phyloP scores from a whole-genome alignment of 1,140 invertebrate species.

The Parapsyche elsis region DNA sequence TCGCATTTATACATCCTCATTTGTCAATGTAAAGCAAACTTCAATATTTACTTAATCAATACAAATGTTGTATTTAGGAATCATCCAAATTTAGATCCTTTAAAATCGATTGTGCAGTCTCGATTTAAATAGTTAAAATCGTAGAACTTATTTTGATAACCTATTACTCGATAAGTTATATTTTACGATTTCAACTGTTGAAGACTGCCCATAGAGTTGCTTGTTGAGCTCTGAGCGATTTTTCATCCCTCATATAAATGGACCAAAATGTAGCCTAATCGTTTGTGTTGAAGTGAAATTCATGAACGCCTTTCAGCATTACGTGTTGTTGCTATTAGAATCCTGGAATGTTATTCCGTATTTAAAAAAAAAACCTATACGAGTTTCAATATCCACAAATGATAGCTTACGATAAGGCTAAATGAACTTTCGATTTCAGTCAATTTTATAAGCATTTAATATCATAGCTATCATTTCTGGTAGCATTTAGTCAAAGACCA shows the following conservation, averaged over 20 bases:
- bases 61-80: constrained; percentile 19
- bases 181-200: constrained; percentile 45
- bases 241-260: constrained; percentile 44
- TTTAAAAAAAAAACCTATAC: too few species aligned
- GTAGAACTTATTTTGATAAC: neutral
- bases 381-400: too few species aligned
- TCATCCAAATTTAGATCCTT: constrained; percentile 14
- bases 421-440: too few species aligned
- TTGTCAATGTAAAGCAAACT: neutral
- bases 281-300: constrained; percentile 35
- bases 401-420: too few species aligned
- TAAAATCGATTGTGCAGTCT: constrained; percentile 48
- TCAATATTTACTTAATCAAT: neutral
- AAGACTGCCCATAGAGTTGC: constrained; percentile 54
- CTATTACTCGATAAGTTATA: neutral
- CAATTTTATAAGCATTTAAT: too few species aligned
- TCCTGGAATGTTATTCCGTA: constrained; percentile 17
- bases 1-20: neutral
- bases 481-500: too few species aligned
- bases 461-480: too few species aligned
- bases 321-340: constrained; percentile 19
- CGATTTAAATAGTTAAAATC: constrained; percentile 43
- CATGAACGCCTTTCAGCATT: constrained; percentile 31
- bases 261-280: constrained; percentile 47
- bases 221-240: constrained; percentile 51